Evolutionary conservation across 2,888 invertebrate species (phyloP), one percentile per base, ranked within the genome.

Genomic region (Nephrotoma flavescens): DNA sequence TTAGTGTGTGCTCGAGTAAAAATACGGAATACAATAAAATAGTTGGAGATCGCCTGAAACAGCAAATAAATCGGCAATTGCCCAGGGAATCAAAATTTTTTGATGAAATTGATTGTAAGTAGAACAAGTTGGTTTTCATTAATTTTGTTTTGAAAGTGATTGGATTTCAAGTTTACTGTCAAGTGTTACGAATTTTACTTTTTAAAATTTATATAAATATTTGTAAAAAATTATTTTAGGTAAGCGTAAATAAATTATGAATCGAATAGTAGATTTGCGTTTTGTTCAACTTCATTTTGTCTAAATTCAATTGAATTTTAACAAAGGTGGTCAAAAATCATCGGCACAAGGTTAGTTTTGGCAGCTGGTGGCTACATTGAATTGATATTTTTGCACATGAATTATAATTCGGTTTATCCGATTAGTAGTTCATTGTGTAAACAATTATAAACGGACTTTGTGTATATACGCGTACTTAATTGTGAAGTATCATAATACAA

Each of bases 91-190:
- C 93, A n/a, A 94, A 94, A 90, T 95, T 95, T 89, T 95, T 95
- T 89, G 95, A 95, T 89, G 95, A 95, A 89, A 90, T 95, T 87
- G 95, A 94, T 89, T 90, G 95, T 95, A 92, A 95, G 95, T 94
- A 92, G 86, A 1, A 57, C 52, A 57, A 57, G 6, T 57, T 57
- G 3, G 85, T 85, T 85, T 6, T 83, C 2, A 9, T 83, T 9
- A n/a, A 1, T 83, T 83, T 41, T 0, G 15, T 15, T 57, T 57
- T 15, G 52, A 57, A 57, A 57, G 52, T 57, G 52, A 57, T 57
- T 57, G 52, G 11, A 83, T 83, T 83, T 83, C 83, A 41, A 41
- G 19, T 83, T 83, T 19, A 83, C 19, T 41, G 47, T 47, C 47
- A 47, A 45, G 44, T 45, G 44, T 45, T 6, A 2, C 44, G 44